Percentiles rank a stretch among this genome's conserved stretches.
These are phyloP conservation scores for Pseudanteris insignis DNA, from an alignment of 2,888 invertebrate genomes.

Conservation along the genomic window DNA sequence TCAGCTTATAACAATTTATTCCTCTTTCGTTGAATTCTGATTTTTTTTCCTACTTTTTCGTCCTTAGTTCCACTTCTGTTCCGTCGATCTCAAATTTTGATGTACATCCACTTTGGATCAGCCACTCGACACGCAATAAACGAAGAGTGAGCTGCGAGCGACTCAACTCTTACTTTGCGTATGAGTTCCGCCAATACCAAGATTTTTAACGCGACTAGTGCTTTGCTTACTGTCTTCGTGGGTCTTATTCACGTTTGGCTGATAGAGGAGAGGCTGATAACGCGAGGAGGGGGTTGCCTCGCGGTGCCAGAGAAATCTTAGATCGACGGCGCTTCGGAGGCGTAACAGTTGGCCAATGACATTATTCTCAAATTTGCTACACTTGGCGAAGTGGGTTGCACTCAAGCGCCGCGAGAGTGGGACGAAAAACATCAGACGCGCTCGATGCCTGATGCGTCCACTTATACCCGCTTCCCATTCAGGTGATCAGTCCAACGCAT, in stretches of 20 bases:
- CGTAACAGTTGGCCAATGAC: conserved; percentile 35
- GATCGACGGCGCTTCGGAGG: conserved; percentile 17
- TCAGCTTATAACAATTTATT: no score
- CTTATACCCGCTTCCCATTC: background rate
- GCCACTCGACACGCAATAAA: conserved; percentile 31
- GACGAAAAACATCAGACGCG: background rate
- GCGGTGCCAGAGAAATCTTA: conserved; percentile 21
- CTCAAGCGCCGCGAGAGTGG: conserved; percentile 4
- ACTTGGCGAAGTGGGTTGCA: conserved; percentile 12
- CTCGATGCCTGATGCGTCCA: background rate
- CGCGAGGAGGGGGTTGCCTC: conserved; percentile 40
- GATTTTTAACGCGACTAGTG: conserved; percentile 56
- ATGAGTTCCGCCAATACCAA: conserved; percentile 54
- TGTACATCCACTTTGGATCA: conserved; percentile 20
- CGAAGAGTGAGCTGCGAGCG: conserved; percentile 22
- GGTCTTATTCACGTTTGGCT: conserved; percentile 55
- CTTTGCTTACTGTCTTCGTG: conserved; percentile 53
- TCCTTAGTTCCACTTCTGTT: conserved; percentile 1
- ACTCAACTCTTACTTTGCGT: conserved; percentile 36
- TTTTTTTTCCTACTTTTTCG: conserved; percentile 1
- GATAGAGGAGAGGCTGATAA: conserved; percentile 52
- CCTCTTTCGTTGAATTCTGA: no score
- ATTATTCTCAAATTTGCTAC: conserved; percentile 28
- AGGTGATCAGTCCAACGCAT: no score
- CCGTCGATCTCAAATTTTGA: background rate